phyloP scores from a whole-genome alignment of 1,140 invertebrate species.

The Tetranychus cinnabarinus region DNA sequence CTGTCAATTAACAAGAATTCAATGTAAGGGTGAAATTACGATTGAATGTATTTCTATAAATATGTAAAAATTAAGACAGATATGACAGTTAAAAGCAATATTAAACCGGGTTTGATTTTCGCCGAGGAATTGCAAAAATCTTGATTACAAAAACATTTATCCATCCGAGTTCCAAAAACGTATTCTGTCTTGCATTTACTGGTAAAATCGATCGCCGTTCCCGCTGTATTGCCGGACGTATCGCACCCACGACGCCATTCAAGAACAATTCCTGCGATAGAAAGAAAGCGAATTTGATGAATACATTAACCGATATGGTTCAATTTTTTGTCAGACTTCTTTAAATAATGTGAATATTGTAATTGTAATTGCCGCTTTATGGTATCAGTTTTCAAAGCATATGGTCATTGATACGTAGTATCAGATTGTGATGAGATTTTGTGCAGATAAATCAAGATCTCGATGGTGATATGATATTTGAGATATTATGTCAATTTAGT shows the following conservation, averaged over 20 bases:
- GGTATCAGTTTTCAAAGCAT: no score
- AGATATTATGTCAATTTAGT: no score
- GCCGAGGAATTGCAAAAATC: slow-evolving; percentile 3
- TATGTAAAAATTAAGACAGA: background rate
- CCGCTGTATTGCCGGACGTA: background rate
- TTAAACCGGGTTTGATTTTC: background rate
- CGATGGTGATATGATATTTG: background rate
- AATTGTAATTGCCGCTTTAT: no score
- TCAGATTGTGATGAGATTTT: background rate
- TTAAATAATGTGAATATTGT: no score
- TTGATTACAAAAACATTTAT: slow-evolving; percentile 8
- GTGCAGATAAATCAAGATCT: background rate
- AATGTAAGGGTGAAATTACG: no score
- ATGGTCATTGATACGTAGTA: background rate
- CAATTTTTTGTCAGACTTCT: no score
- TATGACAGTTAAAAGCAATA: background rate
- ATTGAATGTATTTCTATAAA: no score
- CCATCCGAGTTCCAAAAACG: slow-evolving; percentile 5
- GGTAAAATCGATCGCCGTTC: background rate
- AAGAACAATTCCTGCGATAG: background rate
- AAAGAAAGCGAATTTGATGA: background rate
- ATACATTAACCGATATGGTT: background rate
- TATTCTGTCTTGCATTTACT: slow-evolving; percentile 4
- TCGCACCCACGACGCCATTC: slow-evolving; percentile 5
- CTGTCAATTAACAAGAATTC: no score